Base-by-base conservation (phyloP, 2,113 vertebrate species). In the Anguilla japonica region DNA sequence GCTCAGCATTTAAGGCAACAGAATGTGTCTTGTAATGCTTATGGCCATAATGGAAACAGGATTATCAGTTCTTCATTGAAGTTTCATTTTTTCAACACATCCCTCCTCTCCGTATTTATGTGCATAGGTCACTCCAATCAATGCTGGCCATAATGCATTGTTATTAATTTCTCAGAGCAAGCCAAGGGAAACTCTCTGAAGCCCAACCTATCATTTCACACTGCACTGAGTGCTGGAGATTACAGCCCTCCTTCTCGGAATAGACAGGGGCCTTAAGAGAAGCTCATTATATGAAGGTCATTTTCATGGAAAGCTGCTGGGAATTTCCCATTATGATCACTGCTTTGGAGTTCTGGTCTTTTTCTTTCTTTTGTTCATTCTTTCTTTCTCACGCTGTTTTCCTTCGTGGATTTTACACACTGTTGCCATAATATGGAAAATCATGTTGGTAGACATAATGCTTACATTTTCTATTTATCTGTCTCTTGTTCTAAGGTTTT, bases 281-380 rank as follows among this genome's bases (percentile, higher is more conserved):
- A 41, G 5, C 20, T 43, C 39, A 81, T 81, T 15, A 81, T 40
- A 46, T 67, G 60, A 26, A 81, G 39, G 40, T 81, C 1, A 81
- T 82, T 82, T 50, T 46, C 43, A 53, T 82, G 26, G 41, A 82
- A 82, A 53, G 41, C 81, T 82, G 41, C 46, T 16, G 20, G 80
- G 20, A 29, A 82, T 13, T 82, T 82, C 20, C 8, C 22, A 46
- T 9, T 43, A 41, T 81, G 34, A 22, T 41, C 41, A 15, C 34
- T 81, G 15, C 34, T 11, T 81, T 46, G 4, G 18, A 67, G 60
- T 26, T 20, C 22, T 16, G 57, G 14, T 2, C 57, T 60, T 60
- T 60, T 13, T 60, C 57, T 7, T 20, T 60, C 57, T 60, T 13
- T 26, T 26, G 22, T 26, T 67, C 60, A 22, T 26, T 41, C 5